Conservation (phyloP, 1,140 invertebrate species). For the Ridgeia piscesae region DNA sequence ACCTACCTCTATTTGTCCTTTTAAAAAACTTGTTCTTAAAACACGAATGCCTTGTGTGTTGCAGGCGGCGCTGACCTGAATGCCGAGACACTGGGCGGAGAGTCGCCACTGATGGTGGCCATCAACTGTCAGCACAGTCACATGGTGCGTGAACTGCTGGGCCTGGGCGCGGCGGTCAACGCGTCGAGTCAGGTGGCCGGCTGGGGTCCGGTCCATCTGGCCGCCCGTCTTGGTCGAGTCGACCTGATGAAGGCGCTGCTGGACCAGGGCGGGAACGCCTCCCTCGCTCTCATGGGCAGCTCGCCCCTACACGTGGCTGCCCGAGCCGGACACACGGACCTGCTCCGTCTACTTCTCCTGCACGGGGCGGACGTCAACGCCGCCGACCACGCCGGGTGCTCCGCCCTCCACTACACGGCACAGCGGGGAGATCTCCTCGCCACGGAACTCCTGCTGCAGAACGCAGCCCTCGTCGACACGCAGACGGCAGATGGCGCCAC, state of each 20-base stretch:
- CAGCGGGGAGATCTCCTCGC: slow-evolving; percentile 7
- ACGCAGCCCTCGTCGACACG: background rate
- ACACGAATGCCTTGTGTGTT: background rate
- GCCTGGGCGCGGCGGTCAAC: background rate
- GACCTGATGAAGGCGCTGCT: slow-evolving; percentile 12
- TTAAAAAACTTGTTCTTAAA: background rate
- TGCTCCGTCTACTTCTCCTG: background rate
- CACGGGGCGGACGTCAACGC: slow-evolving; percentile 11
- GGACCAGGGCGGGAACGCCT: background rate
- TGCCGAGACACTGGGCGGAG: background rate
- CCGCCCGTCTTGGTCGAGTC: background rate
- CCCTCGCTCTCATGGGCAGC: background rate
- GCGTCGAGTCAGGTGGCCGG: background rate
- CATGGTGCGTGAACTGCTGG: background rate
- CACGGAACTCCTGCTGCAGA: background rate
- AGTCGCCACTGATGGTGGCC: slow-evolving; percentile 18
- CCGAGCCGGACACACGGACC: background rate
- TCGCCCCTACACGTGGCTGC: slow-evolving; percentile 13
- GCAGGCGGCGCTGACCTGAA: slow-evolving; percentile 10
- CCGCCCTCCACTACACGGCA: slow-evolving; percentile 15
- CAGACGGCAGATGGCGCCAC: slow-evolving; percentile 15
- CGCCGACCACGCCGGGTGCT: slow-evolving; percentile 7
- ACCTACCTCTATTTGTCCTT: background rate
- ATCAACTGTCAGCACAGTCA: slow-evolving; percentile 16
- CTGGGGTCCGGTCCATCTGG: slow-evolving; percentile 15